Conservation (phyloP, 2,797 vertebrate genomes). For the Melanotaenia nigrans region DNA sequence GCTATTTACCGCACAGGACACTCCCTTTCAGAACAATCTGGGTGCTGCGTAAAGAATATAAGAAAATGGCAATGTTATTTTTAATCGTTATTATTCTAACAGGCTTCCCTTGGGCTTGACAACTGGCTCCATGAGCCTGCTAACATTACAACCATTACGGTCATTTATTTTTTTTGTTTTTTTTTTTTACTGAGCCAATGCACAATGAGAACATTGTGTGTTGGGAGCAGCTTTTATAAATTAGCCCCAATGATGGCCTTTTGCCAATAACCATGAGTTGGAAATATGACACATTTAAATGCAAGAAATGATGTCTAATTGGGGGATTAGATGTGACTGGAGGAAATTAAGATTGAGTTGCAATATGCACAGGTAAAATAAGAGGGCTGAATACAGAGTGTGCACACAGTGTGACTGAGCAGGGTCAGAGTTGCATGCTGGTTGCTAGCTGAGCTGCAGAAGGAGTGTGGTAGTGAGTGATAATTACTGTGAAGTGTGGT, state of each 20-base stretch:
- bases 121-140: slow-evolving; percentile 66
- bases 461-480: slow-evolving; percentile 61
- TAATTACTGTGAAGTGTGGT: slow-evolving; percentile 83
- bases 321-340: slow-evolving; percentile 46
- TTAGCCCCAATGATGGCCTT: slow-evolving; percentile 55
- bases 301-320: slow-evolving; percentile 25
- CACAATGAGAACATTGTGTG: slow-evolving; percentile 82
- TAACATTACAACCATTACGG: slow-evolving; percentile 72
- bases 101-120: slow-evolving; percentile 68
- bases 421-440: slow-evolving; percentile 63
- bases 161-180: slow-evolving; percentile 47
- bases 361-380: slow-evolving; percentile 48
- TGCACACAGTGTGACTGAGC: slow-evolving; percentile 40
- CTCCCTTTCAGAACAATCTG: slow-evolving; percentile 22
- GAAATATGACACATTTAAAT: slow-evolving; percentile 48
- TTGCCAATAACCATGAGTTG: slow-evolving; percentile 42
- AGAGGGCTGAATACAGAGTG: slow-evolving; percentile 55
- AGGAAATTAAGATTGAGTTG: slow-evolving; percentile 53
- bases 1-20: slow-evolving; percentile 22
- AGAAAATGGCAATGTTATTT: slow-evolving; percentile 74
- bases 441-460: slow-evolving; percentile 58
- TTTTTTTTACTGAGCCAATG: slow-evolving; percentile 50
- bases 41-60: slow-evolving; percentile 43
- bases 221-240: slow-evolving; percentile 49
- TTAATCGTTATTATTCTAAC: slow-evolving; percentile 75